Conservation (phyloP, 2,888 invertebrate genomes). For the Ennomos fuscantarius region DNA sequence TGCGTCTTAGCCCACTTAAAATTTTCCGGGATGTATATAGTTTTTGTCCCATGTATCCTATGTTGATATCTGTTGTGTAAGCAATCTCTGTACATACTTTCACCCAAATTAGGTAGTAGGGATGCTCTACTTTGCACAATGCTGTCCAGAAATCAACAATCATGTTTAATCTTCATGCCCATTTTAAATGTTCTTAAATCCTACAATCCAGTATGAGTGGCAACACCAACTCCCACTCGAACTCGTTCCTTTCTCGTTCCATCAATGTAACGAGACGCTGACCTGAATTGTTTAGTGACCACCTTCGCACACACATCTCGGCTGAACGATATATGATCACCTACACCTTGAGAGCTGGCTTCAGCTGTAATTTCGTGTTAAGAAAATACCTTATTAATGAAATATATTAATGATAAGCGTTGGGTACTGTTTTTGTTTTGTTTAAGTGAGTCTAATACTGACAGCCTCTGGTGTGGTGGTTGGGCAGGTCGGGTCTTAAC, state of each 20-base stretch:
- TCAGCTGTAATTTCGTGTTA: constrained; percentile 21
- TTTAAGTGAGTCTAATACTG: too few species aligned
- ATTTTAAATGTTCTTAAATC: not conserved
- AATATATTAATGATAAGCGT: constrained; percentile 10
- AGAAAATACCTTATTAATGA: constrained; percentile 20
- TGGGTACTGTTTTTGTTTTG: not conserved
- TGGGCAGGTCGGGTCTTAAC: too few species aligned
- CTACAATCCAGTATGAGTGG: not conserved
- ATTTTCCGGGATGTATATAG: too few species aligned
- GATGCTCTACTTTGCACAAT: too few species aligned
- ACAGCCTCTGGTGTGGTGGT: too few species aligned
- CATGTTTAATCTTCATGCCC: too few species aligned
- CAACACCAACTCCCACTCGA: constrained; percentile 54
- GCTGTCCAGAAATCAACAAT: too few species aligned
- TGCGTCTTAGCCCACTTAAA: too few species aligned
- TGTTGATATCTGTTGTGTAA: too few species aligned
- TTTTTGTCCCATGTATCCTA: too few species aligned
- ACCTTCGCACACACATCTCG: constrained; percentile 53
- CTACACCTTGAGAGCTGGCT: constrained; percentile 17
- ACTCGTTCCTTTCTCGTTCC: constrained; percentile 68
- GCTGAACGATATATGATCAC: constrained; percentile 46
- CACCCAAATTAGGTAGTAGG: too few species aligned
- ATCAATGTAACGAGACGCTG: constrained; percentile 72
- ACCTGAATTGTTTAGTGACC: constrained; percentile 68
- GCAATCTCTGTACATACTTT: too few species aligned